Evolutionary conservation across 1,140 invertebrate species (phyloP).

Genomic region (Adelges cooleyi): DNA sequence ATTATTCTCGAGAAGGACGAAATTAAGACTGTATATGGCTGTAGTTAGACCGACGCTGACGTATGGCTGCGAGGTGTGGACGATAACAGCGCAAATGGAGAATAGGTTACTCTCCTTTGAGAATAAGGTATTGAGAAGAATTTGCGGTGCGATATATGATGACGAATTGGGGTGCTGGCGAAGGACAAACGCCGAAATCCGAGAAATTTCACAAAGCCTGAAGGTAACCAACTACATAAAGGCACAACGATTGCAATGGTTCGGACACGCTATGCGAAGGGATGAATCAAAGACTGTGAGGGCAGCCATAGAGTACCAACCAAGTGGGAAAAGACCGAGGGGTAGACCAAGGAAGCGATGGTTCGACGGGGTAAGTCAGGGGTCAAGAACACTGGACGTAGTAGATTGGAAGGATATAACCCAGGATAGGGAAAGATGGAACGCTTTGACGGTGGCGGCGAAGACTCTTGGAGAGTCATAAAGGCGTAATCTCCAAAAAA

Average conservation of each 20-base stretch:
- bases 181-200: not conserved
- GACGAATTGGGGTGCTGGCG: not conserved
- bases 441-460: no score
- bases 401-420: no score
- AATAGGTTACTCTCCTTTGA: not conserved
- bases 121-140: not conserved
- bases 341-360: not conserved
- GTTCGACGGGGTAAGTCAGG: not conserved
- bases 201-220: not conserved
- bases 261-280: not conserved
- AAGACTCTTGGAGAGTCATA: no score
- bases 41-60: not conserved
- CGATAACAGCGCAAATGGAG: not conserved
- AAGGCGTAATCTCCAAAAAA: slow-evolving; percentile 28
- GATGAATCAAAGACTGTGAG: not conserved
- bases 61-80: not conserved
- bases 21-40: not conserved
- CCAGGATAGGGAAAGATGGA: no score
- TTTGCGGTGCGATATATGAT: not conserved
- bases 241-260: not conserved
- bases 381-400: slow-evolving; percentile 9
- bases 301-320: not conserved
- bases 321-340: not conserved
- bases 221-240: not conserved
- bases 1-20: not conserved